These are phyloP conservation scores for Phenganax marumi DNA, from an alignment of 92 coral and sea anemone species.

Conservation along the genomic window DNA sequence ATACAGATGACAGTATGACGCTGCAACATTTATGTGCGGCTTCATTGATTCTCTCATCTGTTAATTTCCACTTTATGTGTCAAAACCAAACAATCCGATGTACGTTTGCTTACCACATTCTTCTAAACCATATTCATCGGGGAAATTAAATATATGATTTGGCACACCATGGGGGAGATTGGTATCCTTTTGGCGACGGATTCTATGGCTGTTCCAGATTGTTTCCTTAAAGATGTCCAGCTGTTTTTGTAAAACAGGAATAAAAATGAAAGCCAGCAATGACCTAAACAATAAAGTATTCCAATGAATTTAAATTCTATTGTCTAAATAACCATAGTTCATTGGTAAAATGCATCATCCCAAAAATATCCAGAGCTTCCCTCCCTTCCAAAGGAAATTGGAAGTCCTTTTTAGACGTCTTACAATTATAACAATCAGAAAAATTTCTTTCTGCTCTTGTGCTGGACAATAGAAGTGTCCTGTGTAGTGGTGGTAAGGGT, in stretches of 20 bases:
- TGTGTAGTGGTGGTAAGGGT: no score
- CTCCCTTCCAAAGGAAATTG: background rate
- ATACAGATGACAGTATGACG: background rate
- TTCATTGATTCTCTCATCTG: background rate
- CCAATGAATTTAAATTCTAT: slow-evolving; percentile 3
- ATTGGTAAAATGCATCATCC: background rate
- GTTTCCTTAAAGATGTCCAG: slow-evolving; percentile 37
- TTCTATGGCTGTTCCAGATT: slow-evolving; percentile 40
- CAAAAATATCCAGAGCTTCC: no score
- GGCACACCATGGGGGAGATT: slow-evolving; percentile 38
- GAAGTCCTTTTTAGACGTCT: no score
- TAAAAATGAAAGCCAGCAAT: slow-evolving; percentile 29
- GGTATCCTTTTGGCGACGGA: slow-evolving; percentile 21
- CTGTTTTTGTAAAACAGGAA: slow-evolving; percentile 33
- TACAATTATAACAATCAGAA: no score
- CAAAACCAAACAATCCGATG: slow-evolving; percentile 27
- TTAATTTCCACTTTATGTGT: background rate
- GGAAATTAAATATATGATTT: slow-evolving; percentile 33
- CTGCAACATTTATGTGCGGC: background rate
- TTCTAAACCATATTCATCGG: slow-evolving; percentile 33
- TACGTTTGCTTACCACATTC: slow-evolving; percentile 36
- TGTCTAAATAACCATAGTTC: background rate
- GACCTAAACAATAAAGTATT: slow-evolving; percentile 21
- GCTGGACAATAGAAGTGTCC: no score
- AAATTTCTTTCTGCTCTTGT: no score